Evolutionary conservation across 2,888 invertebrate species (phyloP).

Genomic region (Coleophora flavipennella): DNA sequence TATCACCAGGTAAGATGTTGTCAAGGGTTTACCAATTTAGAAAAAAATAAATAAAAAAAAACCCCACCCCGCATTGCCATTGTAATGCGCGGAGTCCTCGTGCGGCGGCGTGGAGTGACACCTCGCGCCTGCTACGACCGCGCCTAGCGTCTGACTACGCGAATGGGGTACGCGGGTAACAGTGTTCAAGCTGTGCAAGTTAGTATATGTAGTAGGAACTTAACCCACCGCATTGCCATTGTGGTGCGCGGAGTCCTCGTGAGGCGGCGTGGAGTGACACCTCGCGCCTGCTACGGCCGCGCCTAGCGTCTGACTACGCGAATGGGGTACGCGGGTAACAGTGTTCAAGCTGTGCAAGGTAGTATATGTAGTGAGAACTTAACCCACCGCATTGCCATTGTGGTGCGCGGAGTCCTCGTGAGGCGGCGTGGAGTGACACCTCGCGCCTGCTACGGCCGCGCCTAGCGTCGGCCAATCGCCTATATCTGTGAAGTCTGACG

Average conservation of each 20-base stretch:
- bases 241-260: constrained; percentile 53
- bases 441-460: constrained; percentile 49
- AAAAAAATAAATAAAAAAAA: too few relatives aligned
- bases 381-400: constrained; percentile 56
- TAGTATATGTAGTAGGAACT: too few relatives aligned
- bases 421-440: constrained; percentile 59
- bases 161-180: too few relatives aligned
- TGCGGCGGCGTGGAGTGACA: constrained; percentile 57
- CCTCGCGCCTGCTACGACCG: constrained; percentile 49
- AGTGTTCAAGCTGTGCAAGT: too few relatives aligned
- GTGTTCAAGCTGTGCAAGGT: too few relatives aligned
- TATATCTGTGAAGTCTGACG: constrained; percentile 89
- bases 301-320: constrained; percentile 93
- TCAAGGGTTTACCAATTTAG: too few relatives aligned
- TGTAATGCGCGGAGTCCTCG: constrained; percentile 54
- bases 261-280: constrained; percentile 55
- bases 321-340: too few relatives aligned
- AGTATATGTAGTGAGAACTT: constrained; percentile 7
- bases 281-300: constrained; percentile 52
- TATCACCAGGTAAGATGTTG: too few relatives aligned
- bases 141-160: constrained; percentile 91
- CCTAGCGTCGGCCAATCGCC: constrained; percentile 95
- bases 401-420: constrained; percentile 54
- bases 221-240: constrained; percentile 56
- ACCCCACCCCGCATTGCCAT: constrained; percentile 61